Conservation (phyloP, 2,797 vertebrate genomes). For the Labeo calbasu region DNA sequence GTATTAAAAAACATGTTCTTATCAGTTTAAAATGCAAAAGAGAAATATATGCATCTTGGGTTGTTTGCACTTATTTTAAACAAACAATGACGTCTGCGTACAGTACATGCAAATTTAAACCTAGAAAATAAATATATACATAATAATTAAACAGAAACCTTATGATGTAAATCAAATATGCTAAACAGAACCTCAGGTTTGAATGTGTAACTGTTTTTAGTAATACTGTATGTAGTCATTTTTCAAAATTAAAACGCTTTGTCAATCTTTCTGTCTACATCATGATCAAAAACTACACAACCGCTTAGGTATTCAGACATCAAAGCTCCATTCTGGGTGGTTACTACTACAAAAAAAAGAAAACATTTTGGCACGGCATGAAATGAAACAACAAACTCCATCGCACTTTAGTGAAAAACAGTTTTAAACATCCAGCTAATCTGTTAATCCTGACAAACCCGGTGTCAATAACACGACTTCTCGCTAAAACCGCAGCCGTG, state of each 20-base stretch:
- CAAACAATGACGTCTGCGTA: neutral
- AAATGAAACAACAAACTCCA: neutral
- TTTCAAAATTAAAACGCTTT: neutral
- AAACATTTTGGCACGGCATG: neutral
- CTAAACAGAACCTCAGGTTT: neutral
- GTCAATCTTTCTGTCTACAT: neutral
- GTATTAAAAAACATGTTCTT: neutral
- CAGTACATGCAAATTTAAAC: neutral
- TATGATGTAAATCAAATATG: neutral
- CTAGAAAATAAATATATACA: neutral
- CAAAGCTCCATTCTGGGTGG: neutral
- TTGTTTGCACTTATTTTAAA: neutral
- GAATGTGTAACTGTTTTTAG: neutral
- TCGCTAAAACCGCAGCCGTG: conserved; percentile 36
- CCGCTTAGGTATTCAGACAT: neutral
- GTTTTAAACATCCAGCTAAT: neutral
- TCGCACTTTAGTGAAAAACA: neutral
- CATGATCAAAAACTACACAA: neutral
- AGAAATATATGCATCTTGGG: neutral
- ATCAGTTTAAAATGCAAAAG: neutral
- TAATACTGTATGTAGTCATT: neutral
- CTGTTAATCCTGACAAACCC: neutral
- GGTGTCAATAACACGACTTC: conserved; percentile 8
- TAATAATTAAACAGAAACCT: neutral
- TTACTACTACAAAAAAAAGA: neutral